Base-by-base conservation (phyloP, 2,888 invertebrate genomes). In the Melikaiella ostensackeni region DNA sequence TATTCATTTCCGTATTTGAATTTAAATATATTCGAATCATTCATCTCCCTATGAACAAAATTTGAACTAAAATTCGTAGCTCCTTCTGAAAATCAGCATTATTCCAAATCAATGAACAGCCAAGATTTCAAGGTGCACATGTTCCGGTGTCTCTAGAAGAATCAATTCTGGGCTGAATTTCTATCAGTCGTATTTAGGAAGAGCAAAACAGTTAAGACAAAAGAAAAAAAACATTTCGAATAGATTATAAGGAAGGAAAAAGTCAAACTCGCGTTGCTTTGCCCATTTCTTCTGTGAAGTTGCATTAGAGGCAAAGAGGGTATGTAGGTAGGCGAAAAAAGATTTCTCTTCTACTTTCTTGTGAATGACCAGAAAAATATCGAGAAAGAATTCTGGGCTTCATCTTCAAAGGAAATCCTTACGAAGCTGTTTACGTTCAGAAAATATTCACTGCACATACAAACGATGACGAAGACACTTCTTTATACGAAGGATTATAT, bases 361-460 rank as follows among this genome's bases (percentile, higher is more conserved):
- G 50, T 70, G 70, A 57, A 1, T 21, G 57, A 70, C 50, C 50
- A 46, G 46, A 50, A 70, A 70, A 70, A 42, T 66, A 7, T 38
- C 42, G 38, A 27, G 24, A 24, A 19, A 27, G 16, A 70, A 70
- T 70, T 70, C 46, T 30, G 46, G 30, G 19, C 4, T 66, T 46
- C 24, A 27, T 46, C 66, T 19, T 66, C 46, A 81, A 79, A 63
- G 33, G 63, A 62, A 76, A 78, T 63, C 59, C 70, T 77, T 76
- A 59, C 59, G 57, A 38, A 62, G 78, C 62, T 57, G 42, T 79
- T 76, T 76, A 62, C 61, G 59, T 79, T 55, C 35, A 21, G 8
- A 46, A 74, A 75, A 75, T 75, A 59, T 78, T n/a, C 16, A 63
- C 62, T 63, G 62, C n/a, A 35, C 21, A 33, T 33, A 63, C 62